Base-by-base conservation (phyloP, 2,888 invertebrate genomes). In the Cordilura impudica region DNA sequence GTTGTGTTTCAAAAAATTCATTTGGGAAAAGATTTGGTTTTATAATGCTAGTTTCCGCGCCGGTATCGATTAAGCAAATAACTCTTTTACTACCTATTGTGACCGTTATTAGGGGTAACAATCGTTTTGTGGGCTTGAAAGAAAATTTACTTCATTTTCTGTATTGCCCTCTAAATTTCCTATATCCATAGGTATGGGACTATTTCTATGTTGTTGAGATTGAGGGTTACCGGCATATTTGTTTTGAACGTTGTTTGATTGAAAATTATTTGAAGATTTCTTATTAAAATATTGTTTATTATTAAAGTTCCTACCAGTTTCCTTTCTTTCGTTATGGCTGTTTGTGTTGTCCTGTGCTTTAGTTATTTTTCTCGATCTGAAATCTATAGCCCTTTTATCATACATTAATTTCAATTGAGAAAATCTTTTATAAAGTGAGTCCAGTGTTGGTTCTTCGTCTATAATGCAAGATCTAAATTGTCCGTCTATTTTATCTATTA, bases 1-100 rank as follows among this genome's bases (percentile, higher is more conserved):
- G 61, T 35, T 26, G 26, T 26, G 26, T 26, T 26, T 26, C 26
- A 26, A 26, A 26, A 26, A 26, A 26, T 26, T 26, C 21, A 31
- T 60, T 53, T 29, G 12, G 8, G 18, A 70, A 43, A 2, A 45
- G 31, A 70, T 63, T 70, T 29, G 47, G 61, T n/a, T 14, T 45
- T 19, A 76, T 70, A 31, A 75, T 58, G 21, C 69, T 75, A 16
- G 61, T 75, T 18, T 60, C 47, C 4, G 74, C 16, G 12, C 66
- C 66, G 16, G 74, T 58, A 51, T 61, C 69, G 47, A 75, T 75
- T 16, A 67, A 16, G 35, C 75, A 70, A n/a, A n/a, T 58, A 60
- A 54, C 19, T 66, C 16, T 72, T 26, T 39, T 43, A 60, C 53
- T 66, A 18, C 19, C 72, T 72, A 77, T 72, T 18, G 71, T 66